Conservation (phyloP, 2,888 invertebrate genomes). For the Perithous albicinctus region DNA sequence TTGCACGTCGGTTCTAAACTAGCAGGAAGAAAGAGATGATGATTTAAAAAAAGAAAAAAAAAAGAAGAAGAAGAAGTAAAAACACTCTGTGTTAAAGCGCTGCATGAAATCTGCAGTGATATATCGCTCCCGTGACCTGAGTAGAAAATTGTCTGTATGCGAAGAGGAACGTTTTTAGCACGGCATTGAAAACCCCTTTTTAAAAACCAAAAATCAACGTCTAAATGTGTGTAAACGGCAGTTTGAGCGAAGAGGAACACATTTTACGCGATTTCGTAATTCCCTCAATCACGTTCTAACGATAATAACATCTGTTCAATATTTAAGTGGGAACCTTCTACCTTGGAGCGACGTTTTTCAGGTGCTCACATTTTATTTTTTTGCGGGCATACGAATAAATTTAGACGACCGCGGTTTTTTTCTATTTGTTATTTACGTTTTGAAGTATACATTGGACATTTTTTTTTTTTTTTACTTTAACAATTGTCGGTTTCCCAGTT, state of each 20-base stretch:
- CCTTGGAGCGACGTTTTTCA: no score
- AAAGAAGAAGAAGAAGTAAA: conserved; percentile 12
- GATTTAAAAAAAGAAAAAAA: conserved; percentile 19
- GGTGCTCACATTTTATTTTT: no score
- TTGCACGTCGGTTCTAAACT: conserved; percentile 53
- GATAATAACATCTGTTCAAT: background rate
- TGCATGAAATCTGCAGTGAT: conserved; percentile 63
- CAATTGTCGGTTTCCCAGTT: no score
- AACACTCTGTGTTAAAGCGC: conserved; percentile 47
- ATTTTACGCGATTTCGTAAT: conserved; percentile 8
- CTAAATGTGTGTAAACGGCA: conserved; percentile 17
- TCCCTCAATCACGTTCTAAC: conserved; percentile 14
- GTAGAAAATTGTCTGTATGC: conserved; percentile 58
- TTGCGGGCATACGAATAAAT: no score
- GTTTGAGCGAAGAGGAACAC: conserved; percentile 53
- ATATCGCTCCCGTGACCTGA: conserved; percentile 68
- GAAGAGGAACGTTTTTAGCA: conserved; percentile 56
- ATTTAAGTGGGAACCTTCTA: no score
- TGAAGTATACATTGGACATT: no score
- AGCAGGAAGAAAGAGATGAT: conserved; percentile 18
- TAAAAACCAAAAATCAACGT: conserved; percentile 21
- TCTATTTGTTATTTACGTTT: no score
- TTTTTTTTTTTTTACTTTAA: no score
- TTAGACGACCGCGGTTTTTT: no score
- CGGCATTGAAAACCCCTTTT: conserved; percentile 51